Conservation (phyloP, 2,888 invertebrate species). For the Trachelus stipa region DNA sequence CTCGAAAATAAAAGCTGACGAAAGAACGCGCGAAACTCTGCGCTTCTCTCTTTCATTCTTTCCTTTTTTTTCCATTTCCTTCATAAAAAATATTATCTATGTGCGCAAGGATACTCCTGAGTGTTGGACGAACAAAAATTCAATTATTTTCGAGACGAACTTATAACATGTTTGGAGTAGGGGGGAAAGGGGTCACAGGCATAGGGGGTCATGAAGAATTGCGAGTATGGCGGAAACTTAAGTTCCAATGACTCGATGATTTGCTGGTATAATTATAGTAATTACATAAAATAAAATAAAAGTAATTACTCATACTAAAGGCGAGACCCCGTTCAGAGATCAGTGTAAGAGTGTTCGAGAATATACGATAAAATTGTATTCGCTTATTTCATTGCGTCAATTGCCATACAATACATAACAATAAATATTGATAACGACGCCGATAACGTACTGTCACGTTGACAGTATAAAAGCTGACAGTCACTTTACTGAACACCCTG, state of each 20-base stretch:
- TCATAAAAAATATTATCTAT: conserved; percentile 23
- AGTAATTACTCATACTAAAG: not conserved
- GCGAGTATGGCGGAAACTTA: not conserved
- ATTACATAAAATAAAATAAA: not conserved
- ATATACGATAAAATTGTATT: not conserved
- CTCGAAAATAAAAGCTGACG: conserved; percentile 5
- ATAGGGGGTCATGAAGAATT: not conserved
- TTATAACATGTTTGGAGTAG: not conserved
- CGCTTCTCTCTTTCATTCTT: not conserved
- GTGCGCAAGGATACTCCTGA: conserved; percentile 17
- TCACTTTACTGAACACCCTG: not conserved
- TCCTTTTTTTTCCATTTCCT: conserved; percentile 11
- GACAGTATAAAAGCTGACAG: not conserved
- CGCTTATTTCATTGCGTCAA: not conserved
- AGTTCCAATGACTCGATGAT: conserved; percentile 1
- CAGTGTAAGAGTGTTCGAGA: not conserved
- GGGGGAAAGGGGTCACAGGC: not conserved
- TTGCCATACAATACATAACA: not conserved
- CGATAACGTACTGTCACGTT: not conserved
- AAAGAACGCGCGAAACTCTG: not conserved
- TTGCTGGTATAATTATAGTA: conserved; percentile 11
- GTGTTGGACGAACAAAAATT: conserved; percentile 18
- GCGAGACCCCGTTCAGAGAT: conserved; percentile 1
- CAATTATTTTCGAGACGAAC: conserved; percentile 3
- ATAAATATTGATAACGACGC: not conserved